A percentile compares a stretch with the other conserved stretches of the same genome.
Conservation (phyloP, 2,797 vertebrate genomes). For the Poecilia wingei region DNA sequence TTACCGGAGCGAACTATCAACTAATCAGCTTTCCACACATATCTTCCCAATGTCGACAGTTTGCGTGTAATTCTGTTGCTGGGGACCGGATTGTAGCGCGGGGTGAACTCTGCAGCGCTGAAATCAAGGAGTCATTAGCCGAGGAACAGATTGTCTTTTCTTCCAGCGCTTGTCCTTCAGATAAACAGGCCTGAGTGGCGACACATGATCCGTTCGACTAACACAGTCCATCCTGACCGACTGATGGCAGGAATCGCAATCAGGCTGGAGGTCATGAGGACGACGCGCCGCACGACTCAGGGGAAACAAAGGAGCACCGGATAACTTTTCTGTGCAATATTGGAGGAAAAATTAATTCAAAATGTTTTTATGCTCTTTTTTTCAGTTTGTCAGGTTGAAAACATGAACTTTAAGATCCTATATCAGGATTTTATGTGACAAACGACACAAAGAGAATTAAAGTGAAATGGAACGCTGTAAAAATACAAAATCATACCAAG, state of each 20-base stretch:
- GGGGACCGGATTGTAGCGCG: conserved; percentile 26
- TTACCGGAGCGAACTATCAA: conserved; percentile 60
- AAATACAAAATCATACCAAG: neutral
- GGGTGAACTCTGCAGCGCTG: conserved; percentile 51
- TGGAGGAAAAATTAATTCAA: neutral
- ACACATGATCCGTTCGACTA: conserved; percentile 70
- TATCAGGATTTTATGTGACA: neutral
- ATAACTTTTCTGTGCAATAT: neutral
- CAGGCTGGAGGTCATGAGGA: conserved; percentile 51
- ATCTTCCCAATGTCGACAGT: conserved; percentile 46
- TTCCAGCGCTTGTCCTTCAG: conserved; percentile 67
- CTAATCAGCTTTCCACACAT: conserved; percentile 72
- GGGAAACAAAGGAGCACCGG: neutral
- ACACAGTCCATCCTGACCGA: conserved; percentile 64
- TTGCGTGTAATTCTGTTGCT: conserved; percentile 45
- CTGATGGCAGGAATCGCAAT: conserved; percentile 68
- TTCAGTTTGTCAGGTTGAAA: neutral
- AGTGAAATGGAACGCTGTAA: neutral
- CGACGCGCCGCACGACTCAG: conserved; percentile 19
- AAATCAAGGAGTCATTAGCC: conserved; percentile 74
- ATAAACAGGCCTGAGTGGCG: conserved; percentile 75
- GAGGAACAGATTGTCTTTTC: conserved; percentile 75
- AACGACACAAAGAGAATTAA: neutral
- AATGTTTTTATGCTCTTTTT: neutral
- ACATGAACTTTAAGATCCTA: neutral